These are phyloP conservation scores for Varecia variegata DNA, from an alignment of 2,797 vertebrate genomes.

Conservation along the genomic window DNA sequence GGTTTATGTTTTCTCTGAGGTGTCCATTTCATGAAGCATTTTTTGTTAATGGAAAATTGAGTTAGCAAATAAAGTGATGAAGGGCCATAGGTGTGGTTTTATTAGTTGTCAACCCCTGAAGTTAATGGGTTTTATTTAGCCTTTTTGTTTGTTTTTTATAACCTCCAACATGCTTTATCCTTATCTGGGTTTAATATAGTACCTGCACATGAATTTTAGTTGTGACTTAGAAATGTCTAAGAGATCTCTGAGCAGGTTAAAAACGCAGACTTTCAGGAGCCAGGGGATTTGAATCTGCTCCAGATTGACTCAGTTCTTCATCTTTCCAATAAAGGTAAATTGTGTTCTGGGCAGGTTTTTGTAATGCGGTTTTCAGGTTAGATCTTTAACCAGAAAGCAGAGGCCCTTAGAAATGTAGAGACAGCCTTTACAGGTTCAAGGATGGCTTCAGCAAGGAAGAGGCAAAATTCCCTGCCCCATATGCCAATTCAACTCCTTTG, in stretches of 20 bases:
- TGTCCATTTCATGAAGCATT: neutral
- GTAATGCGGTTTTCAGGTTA: neutral
- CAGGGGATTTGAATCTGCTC: neutral
- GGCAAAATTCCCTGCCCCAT: neutral
- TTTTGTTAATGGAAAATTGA: neutral
- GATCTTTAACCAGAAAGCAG: neutral
- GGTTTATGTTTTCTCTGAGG: neutral
- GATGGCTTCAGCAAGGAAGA: neutral
- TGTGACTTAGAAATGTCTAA: neutral
- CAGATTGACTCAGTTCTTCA: neutral
- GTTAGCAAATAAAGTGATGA: neutral
- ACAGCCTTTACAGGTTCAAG: neutral
- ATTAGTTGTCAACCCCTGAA: neutral
- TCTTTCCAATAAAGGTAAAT: neutral
- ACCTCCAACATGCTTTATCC: neutral
- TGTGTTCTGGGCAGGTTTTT: neutral
- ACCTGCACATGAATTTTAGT: neutral
- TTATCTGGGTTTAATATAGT: neutral
- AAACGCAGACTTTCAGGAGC: neutral
- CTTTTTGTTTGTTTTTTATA: neutral
- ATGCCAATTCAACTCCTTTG: neutral
- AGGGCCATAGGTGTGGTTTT: neutral
- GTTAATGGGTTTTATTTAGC: neutral
- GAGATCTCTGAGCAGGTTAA: neutral
- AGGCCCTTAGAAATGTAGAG: neutral